Conservation (phyloP, 2,113 vertebrate genomes). For the Xyrauchen texanus region DNA sequence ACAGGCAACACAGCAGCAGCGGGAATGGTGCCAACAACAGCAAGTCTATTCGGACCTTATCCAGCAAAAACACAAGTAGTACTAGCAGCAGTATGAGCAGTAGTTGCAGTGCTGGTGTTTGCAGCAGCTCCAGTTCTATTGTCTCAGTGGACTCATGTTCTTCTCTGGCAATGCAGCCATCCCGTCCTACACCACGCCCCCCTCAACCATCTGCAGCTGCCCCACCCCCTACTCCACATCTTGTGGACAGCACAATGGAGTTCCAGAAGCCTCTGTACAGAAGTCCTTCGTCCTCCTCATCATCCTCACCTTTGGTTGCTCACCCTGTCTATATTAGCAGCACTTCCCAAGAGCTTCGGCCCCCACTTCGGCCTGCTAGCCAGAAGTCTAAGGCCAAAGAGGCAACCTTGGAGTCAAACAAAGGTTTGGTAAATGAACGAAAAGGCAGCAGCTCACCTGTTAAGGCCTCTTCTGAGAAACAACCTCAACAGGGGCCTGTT, state of each 20-base stretch:
- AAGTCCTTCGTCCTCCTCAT: slow-evolving; percentile 77
- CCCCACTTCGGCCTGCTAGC: slow-evolving; percentile 65
- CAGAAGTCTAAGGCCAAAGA: slow-evolving; percentile 83
- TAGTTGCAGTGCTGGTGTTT: slow-evolving; percentile 53
- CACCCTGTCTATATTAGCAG: slow-evolving; percentile 78
- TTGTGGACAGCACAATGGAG: slow-evolving; percentile 75
- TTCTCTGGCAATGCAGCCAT: slow-evolving; percentile 75
- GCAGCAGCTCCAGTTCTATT: slow-evolving; percentile 62
- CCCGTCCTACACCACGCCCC: slow-evolving; percentile 75
- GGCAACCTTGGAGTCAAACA: slow-evolving; percentile 64
- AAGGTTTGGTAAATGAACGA: slow-evolving; percentile 71
- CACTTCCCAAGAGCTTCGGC: slow-evolving; percentile 74
- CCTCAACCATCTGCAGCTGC: slow-evolving; percentile 62
- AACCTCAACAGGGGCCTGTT: slow-evolving; percentile 66
- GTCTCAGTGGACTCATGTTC: slow-evolving; percentile 67
- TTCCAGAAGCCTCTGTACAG: slow-evolving; percentile 84
- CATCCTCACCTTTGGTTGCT: slow-evolving; percentile 70
- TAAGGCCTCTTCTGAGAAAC: slow-evolving; percentile 74
- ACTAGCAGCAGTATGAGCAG: slow-evolving; percentile 52
- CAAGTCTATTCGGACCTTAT: slow-evolving; percentile 54
- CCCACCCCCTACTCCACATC: slow-evolving; percentile 62
- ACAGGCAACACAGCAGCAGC: slow-evolving; percentile 71
- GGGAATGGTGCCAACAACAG: slow-evolving; percentile 39
- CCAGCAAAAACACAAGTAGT: slow-evolving; percentile 53
- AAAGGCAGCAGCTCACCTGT: slow-evolving; percentile 78